Conservation (phyloP, 2,113 vertebrate species). For the Casuarius casuarius region DNA sequence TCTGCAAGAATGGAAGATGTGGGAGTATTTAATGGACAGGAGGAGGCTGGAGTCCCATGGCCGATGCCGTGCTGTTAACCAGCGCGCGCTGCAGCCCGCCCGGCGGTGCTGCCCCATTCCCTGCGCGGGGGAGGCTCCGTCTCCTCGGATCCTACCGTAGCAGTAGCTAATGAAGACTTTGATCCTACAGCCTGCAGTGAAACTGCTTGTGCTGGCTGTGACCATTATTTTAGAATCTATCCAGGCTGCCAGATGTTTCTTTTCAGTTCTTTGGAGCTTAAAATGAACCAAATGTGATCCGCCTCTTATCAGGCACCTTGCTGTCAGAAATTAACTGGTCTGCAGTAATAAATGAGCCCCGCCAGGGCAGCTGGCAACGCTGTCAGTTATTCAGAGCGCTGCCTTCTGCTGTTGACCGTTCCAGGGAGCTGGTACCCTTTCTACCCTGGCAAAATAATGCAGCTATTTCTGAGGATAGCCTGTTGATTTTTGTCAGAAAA, state of each 20-base stretch:
- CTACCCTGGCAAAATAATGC: not conserved
- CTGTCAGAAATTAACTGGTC: not conserved
- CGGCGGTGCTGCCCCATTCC: not conserved
- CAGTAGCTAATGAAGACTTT: slow-evolving; percentile 36
- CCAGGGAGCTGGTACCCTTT: not conserved
- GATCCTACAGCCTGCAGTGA: slow-evolving; percentile 19
- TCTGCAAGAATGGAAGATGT: not conserved
- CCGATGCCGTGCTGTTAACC: not conserved
- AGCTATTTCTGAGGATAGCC: not conserved
- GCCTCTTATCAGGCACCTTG: not conserved
- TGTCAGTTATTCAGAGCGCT: fast-evolving
- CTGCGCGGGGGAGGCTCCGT: not conserved
- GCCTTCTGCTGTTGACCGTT: not conserved
- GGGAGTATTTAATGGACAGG: not conserved
- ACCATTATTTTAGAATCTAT: slow-evolving; percentile 8
- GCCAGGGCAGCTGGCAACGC: not conserved
- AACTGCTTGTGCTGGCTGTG: not conserved
- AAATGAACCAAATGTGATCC: slow-evolving; percentile 34
- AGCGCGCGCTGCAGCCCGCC: not conserved
- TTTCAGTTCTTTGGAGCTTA: slow-evolving; percentile 36
- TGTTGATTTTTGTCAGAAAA: not conserved
- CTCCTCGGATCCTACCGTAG: slow-evolving; percentile 21
- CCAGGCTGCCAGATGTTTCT: not conserved
- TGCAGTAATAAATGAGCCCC: not conserved
- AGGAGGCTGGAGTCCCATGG: not conserved